phyloP scores from a whole-genome alignment of 2,797 vertebrate genomes.

The Coreius guichenoti region DNA sequence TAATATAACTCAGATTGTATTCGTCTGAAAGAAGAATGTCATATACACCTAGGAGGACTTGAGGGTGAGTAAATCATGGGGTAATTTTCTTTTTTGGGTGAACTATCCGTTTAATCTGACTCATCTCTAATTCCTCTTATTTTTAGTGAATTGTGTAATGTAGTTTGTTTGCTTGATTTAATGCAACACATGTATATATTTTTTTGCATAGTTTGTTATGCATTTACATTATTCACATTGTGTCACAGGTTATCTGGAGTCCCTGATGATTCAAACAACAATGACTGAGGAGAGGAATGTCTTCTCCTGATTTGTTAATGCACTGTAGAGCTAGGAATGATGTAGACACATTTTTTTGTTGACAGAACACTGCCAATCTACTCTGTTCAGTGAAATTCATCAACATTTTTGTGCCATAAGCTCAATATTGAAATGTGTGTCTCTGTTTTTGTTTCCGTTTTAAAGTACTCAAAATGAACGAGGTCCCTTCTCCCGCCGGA shows the following conservation, averaged over 20 bases:
- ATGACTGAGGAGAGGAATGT: background rate
- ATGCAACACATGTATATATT: background rate
- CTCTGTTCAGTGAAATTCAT: slow-evolving; percentile 12
- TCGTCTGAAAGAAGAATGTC: too few relatives aligned
- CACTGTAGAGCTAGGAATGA: background rate
- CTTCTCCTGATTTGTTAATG: background rate
- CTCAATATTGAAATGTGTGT: slow-evolving; percentile 74
- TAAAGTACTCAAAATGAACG: slow-evolving; percentile 85
- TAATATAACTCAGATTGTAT: too few relatives aligned
- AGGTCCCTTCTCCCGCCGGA: slow-evolving; percentile 77
- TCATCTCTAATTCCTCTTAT: background rate
- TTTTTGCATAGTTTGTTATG: background rate
- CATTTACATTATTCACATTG: slow-evolving; percentile 25
- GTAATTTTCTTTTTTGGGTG: too few relatives aligned
- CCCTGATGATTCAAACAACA: background rate
- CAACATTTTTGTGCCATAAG: slow-evolving; percentile 41
- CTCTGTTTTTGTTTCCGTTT: slow-evolving; percentile 74
- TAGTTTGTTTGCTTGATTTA: background rate
- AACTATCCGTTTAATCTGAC: too few relatives aligned
- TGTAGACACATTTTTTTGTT: background rate
- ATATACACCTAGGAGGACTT: too few relatives aligned
- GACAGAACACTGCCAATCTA: background rate
- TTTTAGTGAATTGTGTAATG: background rate
- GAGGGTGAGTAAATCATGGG: too few relatives aligned
- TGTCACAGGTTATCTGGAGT: slow-evolving; percentile 31